A percentile compares a stretch with the other conserved stretches of the same genome.
phyloP scores from a whole-genome alignment of 2,113 vertebrate genomes.

The Collichthys lucidus region DNA sequence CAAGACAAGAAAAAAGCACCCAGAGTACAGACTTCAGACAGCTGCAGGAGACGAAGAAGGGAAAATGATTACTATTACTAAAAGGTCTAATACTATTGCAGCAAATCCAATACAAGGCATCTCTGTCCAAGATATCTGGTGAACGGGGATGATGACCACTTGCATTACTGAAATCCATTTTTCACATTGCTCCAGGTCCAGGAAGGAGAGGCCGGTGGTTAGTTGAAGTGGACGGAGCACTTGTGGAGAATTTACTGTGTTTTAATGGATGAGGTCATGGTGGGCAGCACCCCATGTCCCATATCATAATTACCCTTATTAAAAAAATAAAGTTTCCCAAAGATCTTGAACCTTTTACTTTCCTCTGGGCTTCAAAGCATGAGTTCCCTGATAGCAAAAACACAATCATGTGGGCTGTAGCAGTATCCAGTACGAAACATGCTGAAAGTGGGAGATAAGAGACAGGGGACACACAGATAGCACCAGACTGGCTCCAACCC shows the following conservation, averaged over 20 bases:
- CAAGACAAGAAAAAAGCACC: neutral
- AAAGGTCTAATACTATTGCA: neutral
- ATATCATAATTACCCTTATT: neutral
- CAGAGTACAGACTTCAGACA: neutral
- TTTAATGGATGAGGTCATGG: neutral
- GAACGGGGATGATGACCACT: neutral
- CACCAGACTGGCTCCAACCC: conserved; percentile 29
- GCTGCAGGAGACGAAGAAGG: neutral
- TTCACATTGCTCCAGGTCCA: neutral
- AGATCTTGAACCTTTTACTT: neutral
- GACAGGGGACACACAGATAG: conserved; percentile 42
- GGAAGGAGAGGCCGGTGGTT: too few relatives aligned
- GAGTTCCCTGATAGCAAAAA: conserved; percentile 27
- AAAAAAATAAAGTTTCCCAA: conserved; percentile 17
- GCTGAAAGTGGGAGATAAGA: conserved; percentile 76
- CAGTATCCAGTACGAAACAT: conserved; percentile 33
- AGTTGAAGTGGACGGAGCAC: neutral
- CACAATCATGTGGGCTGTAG: conserved; percentile 36
- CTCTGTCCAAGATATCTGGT: neutral
- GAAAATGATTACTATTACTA: neutral
- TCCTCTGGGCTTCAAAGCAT: conserved; percentile 3
- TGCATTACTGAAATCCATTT: neutral
- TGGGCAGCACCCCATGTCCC: neutral
- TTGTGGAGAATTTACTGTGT: neutral
- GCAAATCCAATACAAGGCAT: neutral